phyloP scores from a whole-genome alignment of 1,140 invertebrate species.

The Mylabris phalerata region DNA sequence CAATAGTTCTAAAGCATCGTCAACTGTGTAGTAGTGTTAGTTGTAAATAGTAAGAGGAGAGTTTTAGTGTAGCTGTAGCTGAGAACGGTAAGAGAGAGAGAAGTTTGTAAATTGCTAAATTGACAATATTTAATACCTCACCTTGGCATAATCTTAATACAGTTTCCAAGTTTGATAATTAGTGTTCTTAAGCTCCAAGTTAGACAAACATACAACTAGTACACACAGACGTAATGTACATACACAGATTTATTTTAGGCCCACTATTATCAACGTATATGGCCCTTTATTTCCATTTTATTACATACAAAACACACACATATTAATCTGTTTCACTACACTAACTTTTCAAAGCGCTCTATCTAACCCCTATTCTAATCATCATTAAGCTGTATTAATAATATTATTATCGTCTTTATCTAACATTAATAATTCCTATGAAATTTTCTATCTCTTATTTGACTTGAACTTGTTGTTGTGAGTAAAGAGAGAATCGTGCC shows the following conservation, averaged over 20 bases:
- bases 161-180: constrained; percentile 40
- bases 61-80: too few relatives aligned
- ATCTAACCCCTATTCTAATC: neutral
- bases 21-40: too few relatives aligned
- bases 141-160: constrained; percentile 39
- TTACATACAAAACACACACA: neutral
- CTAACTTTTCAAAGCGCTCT: neutral
- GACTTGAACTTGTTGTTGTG: neutral
- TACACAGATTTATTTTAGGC: constrained; percentile 31
- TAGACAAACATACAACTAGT: constrained; percentile 34
- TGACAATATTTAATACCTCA: constrained; percentile 38
- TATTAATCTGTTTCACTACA: neutral
- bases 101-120: constrained; percentile 37
- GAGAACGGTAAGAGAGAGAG: constrained; percentile 1
- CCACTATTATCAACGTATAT: too few relatives aligned
- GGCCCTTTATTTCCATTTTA: constrained; percentile 8
- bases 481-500: neutral
- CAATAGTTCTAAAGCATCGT: too few relatives aligned
- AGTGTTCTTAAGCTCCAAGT: constrained; percentile 38
- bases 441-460: neutral
- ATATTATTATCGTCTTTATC: too few relatives aligned
- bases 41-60: too few relatives aligned
- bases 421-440: neutral
- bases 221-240: too few relatives aligned
- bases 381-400: too few relatives aligned